Evolutionary conservation across 2,113 vertebrate species (phyloP).

Genomic region (Clarias magur): DNA sequence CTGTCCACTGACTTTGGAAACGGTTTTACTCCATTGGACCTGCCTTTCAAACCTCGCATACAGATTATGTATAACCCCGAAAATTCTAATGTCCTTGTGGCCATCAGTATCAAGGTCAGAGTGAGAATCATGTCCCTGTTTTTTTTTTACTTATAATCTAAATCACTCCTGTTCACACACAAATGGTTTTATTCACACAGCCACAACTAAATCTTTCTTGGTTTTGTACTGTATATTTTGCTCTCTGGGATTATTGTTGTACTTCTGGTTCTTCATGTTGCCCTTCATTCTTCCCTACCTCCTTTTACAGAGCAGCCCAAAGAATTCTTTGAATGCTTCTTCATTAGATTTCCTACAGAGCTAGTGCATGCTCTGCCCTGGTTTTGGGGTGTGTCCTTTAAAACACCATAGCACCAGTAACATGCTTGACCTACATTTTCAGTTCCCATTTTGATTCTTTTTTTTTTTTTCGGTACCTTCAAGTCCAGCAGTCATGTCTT

Average conservation of each 20-base stretch:
- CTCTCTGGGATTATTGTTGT: not conserved
- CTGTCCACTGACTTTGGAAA: conserved; percentile 82
- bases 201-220: not conserved
- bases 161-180: not conserved
- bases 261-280: not conserved
- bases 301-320: not conserved
- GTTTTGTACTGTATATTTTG: not conserved
- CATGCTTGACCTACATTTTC: not conserved
- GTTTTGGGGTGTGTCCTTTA: not conserved
- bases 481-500: not conserved
- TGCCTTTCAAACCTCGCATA: conserved; percentile 82
- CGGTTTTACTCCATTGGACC: conserved; percentile 75
- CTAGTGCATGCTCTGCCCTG: not conserved
- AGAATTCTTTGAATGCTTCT: not conserved
- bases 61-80: conserved; percentile 83
- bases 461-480: not conserved
- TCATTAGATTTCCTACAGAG: not conserved
- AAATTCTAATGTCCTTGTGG: conserved; percentile 73
- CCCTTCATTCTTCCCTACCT: no score
- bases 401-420: not conserved
- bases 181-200: not conserved
- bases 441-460: not conserved
- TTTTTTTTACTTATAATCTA: not conserved
- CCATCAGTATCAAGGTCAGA: conserved; percentile 80
- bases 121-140: not conserved